Evolutionary conservation across 30 jellyfish, hydroid and myxozoan species (phyloP), one percentile per base, ranked within the genome.

Genomic region (Aurelia aurita): DNA sequence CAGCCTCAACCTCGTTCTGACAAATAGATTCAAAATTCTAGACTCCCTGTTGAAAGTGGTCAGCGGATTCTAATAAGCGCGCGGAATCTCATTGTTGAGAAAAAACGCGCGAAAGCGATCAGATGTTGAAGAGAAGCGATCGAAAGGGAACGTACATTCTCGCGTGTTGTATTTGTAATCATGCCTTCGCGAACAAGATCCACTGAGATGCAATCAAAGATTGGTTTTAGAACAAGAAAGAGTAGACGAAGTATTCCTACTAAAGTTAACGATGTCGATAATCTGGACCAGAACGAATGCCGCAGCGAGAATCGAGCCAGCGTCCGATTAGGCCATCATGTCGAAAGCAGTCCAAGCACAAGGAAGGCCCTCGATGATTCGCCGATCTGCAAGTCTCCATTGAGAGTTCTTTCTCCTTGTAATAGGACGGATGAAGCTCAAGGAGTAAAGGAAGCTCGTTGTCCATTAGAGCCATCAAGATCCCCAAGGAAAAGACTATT

Each of bases 401-500:
- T 32, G 35, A 32, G 74, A 23, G 44, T 62, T 62, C 35, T 62
- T 18, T 20, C 43, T 3, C 44, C 44, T 22, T 10, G 29, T 16
- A 25, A 20, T 10, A 62, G 35, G 19, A 10, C 43, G 21, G 74
- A 62, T 25, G 35, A 43, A 18, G 18, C 11, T 14, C 69, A 61
- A 39, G 34, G 73, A 61, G 47, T 32, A 0, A 32, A 61, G 16
- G n/a, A 3, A n/a, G 6, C 34, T 22, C 21, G 73, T 16, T 61
- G 46, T 22, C 29, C 0, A 1, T 15, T 39, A 4, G 51, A 39
- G 1, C 51, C 51, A 3, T 12, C 28, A 9, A 8, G 34, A 21
- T 76, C 88, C 31, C 91, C 91, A 32, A 68, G 91, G 35, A 82
- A 82, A 35, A 70, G 91, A 25, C 85, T 82, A 26, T 76, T 76